Evolutionary conservation across 1,140 invertebrate species (phyloP), one percentile per base, ranked within the genome.

Genomic region (Lepidotrigona ventralis): DNA sequence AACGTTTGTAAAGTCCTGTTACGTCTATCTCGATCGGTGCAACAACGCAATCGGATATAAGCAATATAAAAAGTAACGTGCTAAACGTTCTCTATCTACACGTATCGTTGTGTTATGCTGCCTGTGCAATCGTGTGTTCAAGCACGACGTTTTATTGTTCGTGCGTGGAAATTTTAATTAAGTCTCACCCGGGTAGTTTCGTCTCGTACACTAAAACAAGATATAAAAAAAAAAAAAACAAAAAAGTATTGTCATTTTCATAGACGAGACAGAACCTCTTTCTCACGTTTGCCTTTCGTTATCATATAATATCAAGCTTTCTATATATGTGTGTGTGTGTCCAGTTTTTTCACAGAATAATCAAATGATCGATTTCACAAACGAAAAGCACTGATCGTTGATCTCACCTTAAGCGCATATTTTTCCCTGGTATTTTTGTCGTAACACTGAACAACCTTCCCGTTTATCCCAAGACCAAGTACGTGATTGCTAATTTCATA

Each of bases 401-500:
- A 71, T n/a, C 89, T 93, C 93, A 98, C 98, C 96, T 99, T 99
- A 23, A 99, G 94, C 11, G 98, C 98, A 93, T 95, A 98, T 93
- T 98, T 98, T 89, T 96, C 93, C 89, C 96, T 95, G 17, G 95
- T 96, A 74, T 94, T 94, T 86, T 96, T 96, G 33, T 95, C 95
- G 86, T 95, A 97, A 93, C 97, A 97, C 91, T 97, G 95, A 15
- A 97, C 96, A 58, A 98, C 97, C 96, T 99, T 99, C 60, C 99
- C 99, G 93, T 99, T 99, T 87, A 99, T 99, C 23, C 99, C 99
- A 51, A 99, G 95, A n/a, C 99, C 99, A 64, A 99, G 96, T 21
- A 99, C 98, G 75, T 96, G 98, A 91, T 97, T 97, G n/a, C 98
- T 98, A 87, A 99, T 98, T 92, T 97, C 96, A 93, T 99, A 99